Base-by-base conservation (phyloP, 2,113 vertebrate species). In the Dipodomys stephensi region DNA sequence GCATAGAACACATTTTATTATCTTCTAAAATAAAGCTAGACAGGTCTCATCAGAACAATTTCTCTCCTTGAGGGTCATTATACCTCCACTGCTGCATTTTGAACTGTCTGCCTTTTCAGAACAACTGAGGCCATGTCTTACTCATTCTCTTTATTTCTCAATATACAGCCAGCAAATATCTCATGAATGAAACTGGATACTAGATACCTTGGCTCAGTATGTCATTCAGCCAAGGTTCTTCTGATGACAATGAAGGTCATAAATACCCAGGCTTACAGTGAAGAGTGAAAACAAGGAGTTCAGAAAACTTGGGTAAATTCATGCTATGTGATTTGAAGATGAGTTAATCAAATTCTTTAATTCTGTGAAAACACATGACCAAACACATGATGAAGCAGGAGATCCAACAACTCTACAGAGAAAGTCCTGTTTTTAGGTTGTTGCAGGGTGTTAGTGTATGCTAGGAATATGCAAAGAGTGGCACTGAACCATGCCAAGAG, bases 361-460 rank as follows among this genome's bases (percentile, higher is more conserved):
- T 11, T 44, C 25, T 32, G 35, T 15, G 18, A n/a, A 76, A 39
- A 39, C 39, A 39, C 39, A 18, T 19, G 7, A 68, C 2, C 25
- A 83, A 32, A 27, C 57, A 46, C 0, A 0, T 16, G 30, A 9
- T n/a, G 13, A 30, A 65, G 86, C 9, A 69, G 44, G 30, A 30
- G 28, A 2, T 12, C 19, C 1, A 3, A 2, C 0, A 1, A 30
- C 20, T n/a, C 6, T 1, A 62, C 7, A 60, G 0, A 6, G 62
- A 0, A 1, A 11, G 20, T 12, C 1, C 27, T 27, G 30, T 15
- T 32, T 71, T 25, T 7, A 25, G 15, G 19, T 0, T 0, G 4
- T 4, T 13, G 19, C 39, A 12, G 10, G 32, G 12, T 20, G 46
- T 4, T 30, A 5, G 12, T 18, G 6, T 2, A 2, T 20, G 27